Evolutionary conservation across 2,888 invertebrate species (phyloP).

Genomic region (Aspidiotus destructor): DNA sequence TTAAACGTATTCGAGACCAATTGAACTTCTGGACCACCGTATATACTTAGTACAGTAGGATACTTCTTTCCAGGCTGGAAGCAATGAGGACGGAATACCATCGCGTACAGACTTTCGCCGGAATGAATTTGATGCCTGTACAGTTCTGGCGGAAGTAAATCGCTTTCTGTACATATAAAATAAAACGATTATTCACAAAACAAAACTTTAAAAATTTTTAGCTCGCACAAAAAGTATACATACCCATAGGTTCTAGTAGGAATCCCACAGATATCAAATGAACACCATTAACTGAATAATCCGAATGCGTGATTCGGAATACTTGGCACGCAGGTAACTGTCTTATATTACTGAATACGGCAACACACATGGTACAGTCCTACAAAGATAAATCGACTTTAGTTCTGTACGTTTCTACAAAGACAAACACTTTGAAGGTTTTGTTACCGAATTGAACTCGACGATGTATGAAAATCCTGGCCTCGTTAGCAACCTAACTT

Average conservation of each 20-base stretch:
- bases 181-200: not conserved
- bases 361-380: constrained; percentile 70
- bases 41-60: constrained; percentile 92
- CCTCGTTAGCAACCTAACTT: constrained; percentile 65
- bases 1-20: constrained; percentile 91
- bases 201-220: not conserved
- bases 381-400: constrained; percentile 39
- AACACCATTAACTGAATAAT: constrained; percentile 59
- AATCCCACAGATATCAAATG: constrained; percentile 60
- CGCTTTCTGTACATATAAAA: constrained; percentile 15
- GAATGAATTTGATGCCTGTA: constrained; percentile 59
- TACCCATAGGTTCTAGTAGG: constrained; percentile 54
- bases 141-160: constrained; percentile 53
- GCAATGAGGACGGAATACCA: constrained; percentile 79
- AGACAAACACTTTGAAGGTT: not conserved
- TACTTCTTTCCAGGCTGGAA: constrained; percentile 54
- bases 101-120: constrained; percentile 67
- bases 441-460: constrained; percentile 62
- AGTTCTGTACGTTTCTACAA: not conserved
- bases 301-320: constrained; percentile 57
- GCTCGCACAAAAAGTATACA: constrained; percentile 8
- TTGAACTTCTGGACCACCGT: constrained; percentile 97
- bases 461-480: constrained; percentile 78
- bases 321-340: constrained; percentile 65
- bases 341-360: constrained; percentile 73